Evolutionary conservation across 2,888 invertebrate species (phyloP), one percentile per base, ranked within the genome.

Genomic region (Tiphia femorata): DNA sequence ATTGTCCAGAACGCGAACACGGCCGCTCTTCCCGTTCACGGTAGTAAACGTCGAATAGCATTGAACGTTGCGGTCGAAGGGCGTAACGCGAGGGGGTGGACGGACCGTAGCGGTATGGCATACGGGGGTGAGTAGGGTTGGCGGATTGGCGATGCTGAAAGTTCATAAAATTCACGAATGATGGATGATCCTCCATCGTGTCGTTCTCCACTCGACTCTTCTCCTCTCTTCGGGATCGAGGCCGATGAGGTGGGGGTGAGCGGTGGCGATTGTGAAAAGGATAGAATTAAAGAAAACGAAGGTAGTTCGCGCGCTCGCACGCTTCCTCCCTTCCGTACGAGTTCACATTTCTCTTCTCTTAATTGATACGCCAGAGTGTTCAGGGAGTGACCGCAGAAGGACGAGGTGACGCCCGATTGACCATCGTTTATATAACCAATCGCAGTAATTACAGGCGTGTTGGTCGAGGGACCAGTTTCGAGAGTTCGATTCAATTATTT

Each of bases 151-250:
- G 44, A 14, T 2, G 33, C 29, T 12, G 33, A 59, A 59, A 64
- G 48, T 63, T 54, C 46, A 35, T 54, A 41, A 49, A 53, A 58
- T 43, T 48, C 16, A 4, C 25, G 46, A 44, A 60, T 59, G 59
- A 59, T 50, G 53, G 52, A 64, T 64, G 53, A 41, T 33, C 38
- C 50, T 44, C 50, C 46, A 62, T 60, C 49, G 37, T 41, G 37
- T 44, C 53, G 16, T n/a, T 17, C 16, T 19, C 19, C n/a, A n/a
- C n/a, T n/a, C n/a, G n/a, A n/a, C n/a, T n/a, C n/a, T n/a, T n/a
- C n/a, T n/a, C n/a, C 29, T 23, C 38, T 12, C 10, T n/a, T 17
- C 21, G 19, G 6, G 4, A 8, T 7, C n/a, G n/a, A n/a, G n/a
- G n/a, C n/a, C n/a, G n/a, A n/a, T n/a, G n/a, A n/a, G n/a, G n/a